Percentiles rank a stretch among this genome's conserved stretches.
These are phyloP conservation scores for Babylonia areolata DNA, from an alignment of 1,140 invertebrate species.

Conservation along the genomic window DNA sequence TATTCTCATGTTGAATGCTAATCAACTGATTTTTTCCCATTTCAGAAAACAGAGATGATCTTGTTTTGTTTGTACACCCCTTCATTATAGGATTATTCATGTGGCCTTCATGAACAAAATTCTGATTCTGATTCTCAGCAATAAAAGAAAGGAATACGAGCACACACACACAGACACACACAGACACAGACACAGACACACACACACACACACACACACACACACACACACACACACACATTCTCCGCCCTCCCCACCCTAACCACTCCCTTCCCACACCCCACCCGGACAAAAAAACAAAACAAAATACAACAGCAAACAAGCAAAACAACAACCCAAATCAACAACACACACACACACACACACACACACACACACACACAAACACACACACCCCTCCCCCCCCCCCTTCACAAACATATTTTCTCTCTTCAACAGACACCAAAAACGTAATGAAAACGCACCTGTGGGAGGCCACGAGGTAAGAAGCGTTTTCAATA, in stretches of 20 bases:
- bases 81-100: no score
- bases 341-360: not conserved
- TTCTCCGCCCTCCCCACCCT: no score
- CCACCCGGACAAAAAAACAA: no score
- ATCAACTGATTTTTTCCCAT: no score
- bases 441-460: slow-evolving; percentile 28
- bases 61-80: no score
- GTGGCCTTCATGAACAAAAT: no score
- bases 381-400: not conserved
- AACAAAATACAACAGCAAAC: not conserved
- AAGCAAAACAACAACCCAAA: not conserved
- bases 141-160: not conserved
- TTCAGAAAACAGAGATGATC: no score
- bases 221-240: slow-evolving; percentile 7
- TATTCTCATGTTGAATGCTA: no score
- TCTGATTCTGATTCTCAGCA: no score
- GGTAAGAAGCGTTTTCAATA: slow-evolving; percentile 60
- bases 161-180: slow-evolving; percentile 1
- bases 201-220: not conserved
- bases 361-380: not conserved
- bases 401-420: not conserved
- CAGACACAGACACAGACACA: not conserved
- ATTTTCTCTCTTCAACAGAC: no score
- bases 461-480: slow-evolving; percentile 72
- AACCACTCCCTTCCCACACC: no score